These are phyloP conservation scores for Thamnophis elegans DNA, from an alignment of 2,797 vertebrate genomes.

Conservation along the genomic window DNA sequence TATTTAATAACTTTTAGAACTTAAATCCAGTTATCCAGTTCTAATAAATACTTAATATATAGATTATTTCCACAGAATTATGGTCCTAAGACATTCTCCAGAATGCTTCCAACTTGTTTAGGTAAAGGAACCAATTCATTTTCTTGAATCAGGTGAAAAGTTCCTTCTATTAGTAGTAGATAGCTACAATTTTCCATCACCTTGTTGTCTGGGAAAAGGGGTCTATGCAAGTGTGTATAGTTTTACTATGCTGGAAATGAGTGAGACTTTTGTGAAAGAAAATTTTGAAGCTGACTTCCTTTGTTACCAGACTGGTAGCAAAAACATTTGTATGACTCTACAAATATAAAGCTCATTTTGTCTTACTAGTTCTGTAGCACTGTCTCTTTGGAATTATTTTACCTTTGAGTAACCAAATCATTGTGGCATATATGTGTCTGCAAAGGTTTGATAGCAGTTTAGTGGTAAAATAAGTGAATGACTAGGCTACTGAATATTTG, in stretches of 20 bases:
- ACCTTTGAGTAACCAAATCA: not conserved
- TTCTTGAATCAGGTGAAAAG: slow-evolving; percentile 17
- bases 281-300: not conserved
- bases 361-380: not conserved
- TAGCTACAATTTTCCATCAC: not conserved
- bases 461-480: not conserved
- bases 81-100: not conserved
- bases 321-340: not conserved
- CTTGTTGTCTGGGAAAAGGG: not conserved
- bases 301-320: not conserved
- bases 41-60: slow-evolving; percentile 4
- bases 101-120: not conserved
- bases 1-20: not conserved
- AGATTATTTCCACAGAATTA: not conserved
- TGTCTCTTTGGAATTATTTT: not conserved
- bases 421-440: not conserved
- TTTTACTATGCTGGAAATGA: not conserved
- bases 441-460: not conserved
- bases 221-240: not conserved
- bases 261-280: not conserved
- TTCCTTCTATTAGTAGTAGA: not conserved
- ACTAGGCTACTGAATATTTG: not conserved
- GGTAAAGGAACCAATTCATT: not conserved
- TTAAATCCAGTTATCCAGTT: slow-evolving; percentile 2
- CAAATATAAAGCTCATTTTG: not conserved